These are phyloP conservation scores for Oreotrochilus melanogaster DNA, from an alignment of 2,113 vertebrate genomes.

Conservation along the genomic window DNA sequence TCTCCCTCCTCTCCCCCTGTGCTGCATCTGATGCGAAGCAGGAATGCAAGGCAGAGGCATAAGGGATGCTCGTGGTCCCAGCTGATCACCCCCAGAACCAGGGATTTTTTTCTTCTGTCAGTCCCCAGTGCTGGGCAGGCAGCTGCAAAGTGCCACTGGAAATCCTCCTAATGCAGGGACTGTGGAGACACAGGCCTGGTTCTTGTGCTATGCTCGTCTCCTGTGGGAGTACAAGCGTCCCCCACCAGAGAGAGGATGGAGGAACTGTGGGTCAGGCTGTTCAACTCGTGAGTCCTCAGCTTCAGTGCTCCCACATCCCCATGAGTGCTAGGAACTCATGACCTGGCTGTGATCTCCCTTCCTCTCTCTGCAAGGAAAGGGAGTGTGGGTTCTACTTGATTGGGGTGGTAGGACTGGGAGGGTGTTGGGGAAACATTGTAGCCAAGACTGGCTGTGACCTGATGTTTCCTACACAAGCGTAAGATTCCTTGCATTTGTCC, in stretches of 20 bases:
- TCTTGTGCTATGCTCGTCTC: neutral
- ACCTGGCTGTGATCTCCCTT: neutral
- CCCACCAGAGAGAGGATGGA: neutral
- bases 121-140: neutral
- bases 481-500: neutral
- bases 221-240: neutral
- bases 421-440: neutral
- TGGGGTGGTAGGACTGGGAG: neutral
- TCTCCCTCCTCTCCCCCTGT: neutral
- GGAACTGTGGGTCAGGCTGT: neutral
- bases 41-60: fast-evolving
- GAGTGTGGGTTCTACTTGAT: neutral
- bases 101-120: neutral
- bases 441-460: neutral
- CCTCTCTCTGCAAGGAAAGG: neutral
- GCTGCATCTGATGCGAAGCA: neutral
- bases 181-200: fast-evolving
- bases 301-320: neutral
- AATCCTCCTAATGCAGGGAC: neutral
- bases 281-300: neutral
- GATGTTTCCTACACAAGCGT: neutral
- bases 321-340: neutral
- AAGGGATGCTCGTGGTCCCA: neutral
- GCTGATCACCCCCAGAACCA: neutral
- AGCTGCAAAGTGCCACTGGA: neutral